A percentile compares a stretch with the other conserved stretches of the same genome.
phyloP scores from a whole-genome alignment of 2,113 vertebrate genomes.

The Carassius auratus region DNA sequence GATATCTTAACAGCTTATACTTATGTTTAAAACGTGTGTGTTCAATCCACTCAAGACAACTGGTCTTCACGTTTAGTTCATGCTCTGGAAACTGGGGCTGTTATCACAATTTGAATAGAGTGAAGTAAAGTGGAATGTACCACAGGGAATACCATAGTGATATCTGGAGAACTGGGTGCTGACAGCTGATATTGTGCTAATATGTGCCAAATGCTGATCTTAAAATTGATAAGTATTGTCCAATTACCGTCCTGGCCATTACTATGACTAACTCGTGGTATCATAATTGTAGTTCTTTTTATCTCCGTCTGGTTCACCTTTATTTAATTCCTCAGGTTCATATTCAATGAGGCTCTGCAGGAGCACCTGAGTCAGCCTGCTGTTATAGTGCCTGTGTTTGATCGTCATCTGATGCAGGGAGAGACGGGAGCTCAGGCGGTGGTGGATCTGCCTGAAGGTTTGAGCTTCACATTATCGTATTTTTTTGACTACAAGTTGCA shows the following conservation, averaged over 20 bases:
- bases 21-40: neutral
- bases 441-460: conserved; percentile 71
- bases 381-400: conserved; percentile 69
- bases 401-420: conserved; percentile 75
- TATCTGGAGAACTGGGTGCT: neutral
- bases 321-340: conserved; percentile 70
- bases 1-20: neutral
- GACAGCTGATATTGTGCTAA: neutral
- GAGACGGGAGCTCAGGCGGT: conserved; percentile 69
- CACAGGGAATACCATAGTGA: neutral
- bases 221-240: neutral
- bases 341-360: conserved; percentile 68
- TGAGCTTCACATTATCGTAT: neutral
- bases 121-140: neutral
- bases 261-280: neutral
- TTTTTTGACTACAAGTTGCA: no score
- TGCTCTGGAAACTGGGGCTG: neutral
- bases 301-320: neutral
- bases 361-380: conserved; percentile 65
- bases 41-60: neutral
- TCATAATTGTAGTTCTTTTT: neutral
- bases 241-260: neutral
- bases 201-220: neutral
- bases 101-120: neutral
- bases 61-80: neutral